Conservation (phyloP, 2,888 invertebrate genomes). For the Acanthosoma haemorrhoidale region DNA sequence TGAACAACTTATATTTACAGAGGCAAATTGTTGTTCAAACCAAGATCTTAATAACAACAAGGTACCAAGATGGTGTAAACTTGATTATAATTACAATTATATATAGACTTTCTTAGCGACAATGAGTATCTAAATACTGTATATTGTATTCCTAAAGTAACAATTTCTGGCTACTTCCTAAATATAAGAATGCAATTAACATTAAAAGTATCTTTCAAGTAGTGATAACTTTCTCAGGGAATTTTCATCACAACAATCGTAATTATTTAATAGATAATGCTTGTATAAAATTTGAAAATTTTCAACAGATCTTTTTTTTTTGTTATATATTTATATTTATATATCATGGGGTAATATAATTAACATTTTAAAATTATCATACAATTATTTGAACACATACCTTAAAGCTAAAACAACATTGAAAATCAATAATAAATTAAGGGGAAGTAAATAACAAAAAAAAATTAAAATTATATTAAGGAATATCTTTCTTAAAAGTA, state of each 20-base stretch:
- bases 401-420: slow-evolving; percentile 35
- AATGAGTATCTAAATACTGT: slow-evolving; percentile 38
- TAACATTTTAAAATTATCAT: slow-evolving; percentile 26
- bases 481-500: not conserved
- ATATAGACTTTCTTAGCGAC: slow-evolving; percentile 36
- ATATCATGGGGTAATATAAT: slow-evolving; percentile 5
- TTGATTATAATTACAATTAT: slow-evolving; percentile 30
- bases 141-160: slow-evolving; percentile 35
- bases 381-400: slow-evolving; percentile 33
- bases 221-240: slow-evolving; percentile 32
- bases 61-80: slow-evolving; percentile 31
- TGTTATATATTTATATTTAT: not conserved
- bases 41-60: slow-evolving; percentile 34
- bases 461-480: slow-evolving; percentile 20
- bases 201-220: slow-evolving; percentile 29
- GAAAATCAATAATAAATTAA: slow-evolving; percentile 19
- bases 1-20: slow-evolving; percentile 39
- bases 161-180: slow-evolving; percentile 33
- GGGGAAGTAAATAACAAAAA: slow-evolving; percentile 15
- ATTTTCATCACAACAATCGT: slow-evolving; percentile 32
- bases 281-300: slow-evolving; percentile 31
- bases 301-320: slow-evolving; percentile 28
- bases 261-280: slow-evolving; percentile 27
- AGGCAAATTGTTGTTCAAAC: slow-evolving; percentile 36
- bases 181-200: slow-evolving; percentile 37